Percentiles rank a stretch among this genome's conserved stretches.
Conservation (phyloP, 2,797 vertebrate genomes). For the Tarsius wallacei region DNA sequence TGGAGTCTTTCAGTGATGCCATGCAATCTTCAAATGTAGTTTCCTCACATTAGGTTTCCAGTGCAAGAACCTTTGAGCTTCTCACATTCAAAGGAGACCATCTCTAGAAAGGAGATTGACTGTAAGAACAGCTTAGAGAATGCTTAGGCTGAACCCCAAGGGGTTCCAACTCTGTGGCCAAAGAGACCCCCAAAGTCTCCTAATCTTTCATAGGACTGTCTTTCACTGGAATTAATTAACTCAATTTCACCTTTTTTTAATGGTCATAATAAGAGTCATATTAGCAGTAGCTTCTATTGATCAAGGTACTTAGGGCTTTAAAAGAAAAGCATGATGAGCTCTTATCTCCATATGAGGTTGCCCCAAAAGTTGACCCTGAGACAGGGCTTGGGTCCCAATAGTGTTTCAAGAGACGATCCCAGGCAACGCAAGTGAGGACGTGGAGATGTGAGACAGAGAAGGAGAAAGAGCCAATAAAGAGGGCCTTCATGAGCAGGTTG, state of each 20-base stretch:
- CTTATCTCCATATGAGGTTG: neutral
- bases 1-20: neutral
- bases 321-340: neutral
- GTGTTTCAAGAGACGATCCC: conserved; percentile 24
- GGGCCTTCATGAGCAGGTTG: neutral
- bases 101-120: neutral
- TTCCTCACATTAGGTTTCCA: neutral
- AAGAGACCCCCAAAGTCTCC: neutral
- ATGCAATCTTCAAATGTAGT: neutral
- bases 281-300: neutral
- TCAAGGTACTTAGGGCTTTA: neutral
- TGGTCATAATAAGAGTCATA: neutral
- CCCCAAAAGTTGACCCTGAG: neutral
- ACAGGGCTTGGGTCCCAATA: neutral
- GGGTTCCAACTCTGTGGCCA: neutral
- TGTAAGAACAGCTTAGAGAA: neutral
- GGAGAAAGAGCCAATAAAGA: neutral
- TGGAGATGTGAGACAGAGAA: neutral
- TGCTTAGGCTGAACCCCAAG: neutral
- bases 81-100: neutral
- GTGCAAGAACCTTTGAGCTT: neutral
- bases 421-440: neutral
- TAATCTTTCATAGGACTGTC: neutral
- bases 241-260: neutral
- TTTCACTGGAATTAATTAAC: neutral